Conservation (phyloP, 2,113 vertebrate genomes). For the Agapornis roseicollis region DNA sequence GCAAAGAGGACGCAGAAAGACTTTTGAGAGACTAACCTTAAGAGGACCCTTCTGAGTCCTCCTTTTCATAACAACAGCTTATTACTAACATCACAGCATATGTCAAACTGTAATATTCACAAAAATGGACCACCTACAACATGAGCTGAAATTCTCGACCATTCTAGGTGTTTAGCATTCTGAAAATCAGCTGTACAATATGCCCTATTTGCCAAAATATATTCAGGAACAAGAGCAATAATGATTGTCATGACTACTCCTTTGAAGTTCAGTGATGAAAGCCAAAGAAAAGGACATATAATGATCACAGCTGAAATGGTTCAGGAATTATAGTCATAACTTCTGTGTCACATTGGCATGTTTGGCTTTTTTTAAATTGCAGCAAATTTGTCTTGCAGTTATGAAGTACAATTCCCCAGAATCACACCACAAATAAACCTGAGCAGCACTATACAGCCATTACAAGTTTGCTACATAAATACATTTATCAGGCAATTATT, state of each 20-base stretch:
- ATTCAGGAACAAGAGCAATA: neutral
- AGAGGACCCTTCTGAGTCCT: neutral
- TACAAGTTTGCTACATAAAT: neutral
- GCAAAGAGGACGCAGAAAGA: neutral
- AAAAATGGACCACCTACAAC: neutral
- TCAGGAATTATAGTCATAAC: neutral
- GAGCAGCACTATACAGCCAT: neutral
- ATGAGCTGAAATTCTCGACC: neutral
- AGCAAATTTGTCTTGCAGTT: neutral
- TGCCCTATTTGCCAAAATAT: neutral
- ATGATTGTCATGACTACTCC: neutral
- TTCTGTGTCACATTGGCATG: neutral
- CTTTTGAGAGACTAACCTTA: neutral
- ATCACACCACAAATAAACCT: neutral
- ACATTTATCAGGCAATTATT: neutral
- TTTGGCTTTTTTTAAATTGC: neutral
- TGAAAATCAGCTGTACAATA: neutral
- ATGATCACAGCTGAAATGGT: conserved; percentile 1
- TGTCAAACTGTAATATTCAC: neutral
- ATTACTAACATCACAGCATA: neutral
- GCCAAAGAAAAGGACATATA: neutral
- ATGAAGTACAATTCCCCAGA: neutral
- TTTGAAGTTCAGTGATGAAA: conserved; percentile 21
- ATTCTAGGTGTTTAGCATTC: neutral
- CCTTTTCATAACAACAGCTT: neutral